Evolutionary conservation across 2,888 invertebrate genomes (phyloP), one percentile per base, ranked within the genome.

Genomic region (Alloscopus bannaensis): DNA sequence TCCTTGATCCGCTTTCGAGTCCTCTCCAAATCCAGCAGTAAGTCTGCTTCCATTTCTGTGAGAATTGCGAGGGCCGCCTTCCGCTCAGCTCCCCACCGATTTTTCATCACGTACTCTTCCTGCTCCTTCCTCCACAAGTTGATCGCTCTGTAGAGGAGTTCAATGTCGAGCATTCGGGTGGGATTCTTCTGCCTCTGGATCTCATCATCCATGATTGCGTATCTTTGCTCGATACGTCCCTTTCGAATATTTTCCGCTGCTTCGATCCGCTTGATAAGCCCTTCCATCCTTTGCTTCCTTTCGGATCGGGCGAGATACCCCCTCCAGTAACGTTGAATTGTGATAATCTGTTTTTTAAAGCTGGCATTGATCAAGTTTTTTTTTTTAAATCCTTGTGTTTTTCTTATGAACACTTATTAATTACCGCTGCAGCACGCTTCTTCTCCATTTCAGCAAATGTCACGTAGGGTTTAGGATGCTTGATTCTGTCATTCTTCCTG

Each of bases 31-130:
- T 84, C 83, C 22, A 83, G 69, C 13, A 85, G 59, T 6, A 86
- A 73, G 55, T 85, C 85, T 0, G 83, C 81, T 57, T 84, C 85
- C 79, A 83, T 84, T 52, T 84, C 82, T 3, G 83, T 83, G 4
- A 86, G 69, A 18, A 80, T 81, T 13, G 84, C 85, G 8, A 85
- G 26, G 0, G 86, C 86, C 13, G 86, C 86, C 45, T 84, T 85
- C 11, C 83, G 52, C 60, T 86, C 86, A 1, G 84, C 83, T 0
- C 86, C 85, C 86, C 86, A 86, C 0, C 85, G 69, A 65, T 85
- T 85, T 24, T 28, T 18, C 11, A 79, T 52, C 11, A 86, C 82
- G 28, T 83, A 86, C 24, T 84, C 83, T 24, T 84, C 80, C 69
- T 86, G 79, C 40, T 83, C 82, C 55, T 83, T 75, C 47, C 84